These are phyloP conservation scores for Gymnoscopelus braueri DNA, from an alignment of 2,797 vertebrate genomes.

Conservation along the genomic window DNA sequence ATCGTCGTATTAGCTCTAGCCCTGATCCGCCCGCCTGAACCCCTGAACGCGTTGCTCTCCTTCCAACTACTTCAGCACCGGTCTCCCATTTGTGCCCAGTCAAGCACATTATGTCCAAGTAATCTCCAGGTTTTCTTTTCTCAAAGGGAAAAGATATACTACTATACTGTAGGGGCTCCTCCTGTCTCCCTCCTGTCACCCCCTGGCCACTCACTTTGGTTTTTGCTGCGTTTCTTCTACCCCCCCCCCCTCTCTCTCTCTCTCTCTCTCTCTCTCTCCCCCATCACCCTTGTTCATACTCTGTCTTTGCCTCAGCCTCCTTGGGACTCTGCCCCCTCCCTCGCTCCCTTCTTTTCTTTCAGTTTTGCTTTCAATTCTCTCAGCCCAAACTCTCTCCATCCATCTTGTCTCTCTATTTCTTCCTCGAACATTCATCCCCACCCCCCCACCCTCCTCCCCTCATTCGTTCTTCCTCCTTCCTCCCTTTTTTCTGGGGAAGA, in stretches of 20 bases:
- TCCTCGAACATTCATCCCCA: conserved; percentile 35
- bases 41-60: not conserved
- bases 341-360: conserved; percentile 9
- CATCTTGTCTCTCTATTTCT: conserved; percentile 47
- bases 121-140: conserved; percentile 76
- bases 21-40: conserved; percentile 63
- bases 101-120: conserved; percentile 73
- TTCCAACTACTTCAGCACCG: conserved; percentile 40
- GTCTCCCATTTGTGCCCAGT: conserved; percentile 75
- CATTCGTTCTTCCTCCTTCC: conserved; percentile 45
- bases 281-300: not conserved
- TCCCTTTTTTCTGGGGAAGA: conserved; percentile 51
- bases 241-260: conserved; percentile 38
- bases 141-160: conserved; percentile 62
- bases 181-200: conserved; percentile 29
- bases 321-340: not conserved
- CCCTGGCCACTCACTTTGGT: not conserved
- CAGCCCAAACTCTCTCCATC: conserved; percentile 59
- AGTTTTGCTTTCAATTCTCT: conserved; percentile 33
- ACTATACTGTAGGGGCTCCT: conserved; percentile 38
- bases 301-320: conserved; percentile 13
- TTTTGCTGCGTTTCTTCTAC: conserved; percentile 20
- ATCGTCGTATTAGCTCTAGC: conserved; percentile 74
- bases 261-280: conserved; percentile 61
- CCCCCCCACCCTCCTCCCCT: conserved; percentile 21